These are phyloP conservation scores for Argynnis bischoffii DNA, from an alignment of 2,888 invertebrate species.

Conservation along the genomic window DNA sequence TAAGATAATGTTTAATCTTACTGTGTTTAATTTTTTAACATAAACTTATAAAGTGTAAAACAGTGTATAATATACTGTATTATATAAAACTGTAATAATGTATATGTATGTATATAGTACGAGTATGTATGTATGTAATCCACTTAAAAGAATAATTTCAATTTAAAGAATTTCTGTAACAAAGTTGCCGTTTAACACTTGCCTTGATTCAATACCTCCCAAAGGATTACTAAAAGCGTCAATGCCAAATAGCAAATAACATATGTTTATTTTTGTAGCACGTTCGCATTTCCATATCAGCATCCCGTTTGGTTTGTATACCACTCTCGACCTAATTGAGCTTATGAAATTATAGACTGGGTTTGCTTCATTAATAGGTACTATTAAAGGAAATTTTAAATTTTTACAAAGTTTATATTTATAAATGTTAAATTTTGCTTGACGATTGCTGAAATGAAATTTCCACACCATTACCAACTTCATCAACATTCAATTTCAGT, in stretches of 20 bases:
- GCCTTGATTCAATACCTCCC: conserved; percentile 32
- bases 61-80: no score
- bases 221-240: conserved; percentile 39
- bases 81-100: no score
- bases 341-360: conserved; percentile 8
- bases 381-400: conserved; percentile 1
- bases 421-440: conserved; percentile 42
- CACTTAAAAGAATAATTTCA: no score
- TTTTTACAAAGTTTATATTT: conserved; percentile 44
- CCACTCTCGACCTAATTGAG: conserved; percentile 2
- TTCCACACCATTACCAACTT: conserved; percentile 52
- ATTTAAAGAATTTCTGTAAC: neutral
- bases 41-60: no score
- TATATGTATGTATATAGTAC: no score
- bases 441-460: conserved; percentile 52
- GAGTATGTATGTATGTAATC: no score
- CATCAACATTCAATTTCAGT: conserved; percentile 65
- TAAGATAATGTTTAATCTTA: no score
- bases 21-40: no score
- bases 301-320: conserved; percentile 18
- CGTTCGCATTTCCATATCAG: conserved; percentile 31
- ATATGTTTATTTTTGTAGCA: conserved; percentile 40
- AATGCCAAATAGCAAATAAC: conserved; percentile 37
- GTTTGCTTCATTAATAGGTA: conserved; percentile 4
- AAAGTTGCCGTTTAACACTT: conserved; percentile 17